A percentile compares a stretch with the other conserved stretches of the same genome.
phyloP scores from a whole-genome alignment of 92 coral and sea anemone genomes.

The Heliopora coerulea region DNA sequence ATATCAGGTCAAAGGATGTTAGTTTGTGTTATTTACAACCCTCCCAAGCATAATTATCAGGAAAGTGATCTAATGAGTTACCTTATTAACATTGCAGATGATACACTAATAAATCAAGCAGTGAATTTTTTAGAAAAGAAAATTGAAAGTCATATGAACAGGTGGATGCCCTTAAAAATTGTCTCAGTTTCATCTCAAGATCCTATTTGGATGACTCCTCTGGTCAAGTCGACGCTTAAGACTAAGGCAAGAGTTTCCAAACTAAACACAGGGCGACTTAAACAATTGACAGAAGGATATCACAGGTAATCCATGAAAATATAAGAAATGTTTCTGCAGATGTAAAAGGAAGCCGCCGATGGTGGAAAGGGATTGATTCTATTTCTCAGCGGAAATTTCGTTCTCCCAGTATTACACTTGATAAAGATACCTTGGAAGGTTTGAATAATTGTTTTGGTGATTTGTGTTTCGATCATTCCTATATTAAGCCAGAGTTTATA shows the following conservation, averaged over 20 bases:
- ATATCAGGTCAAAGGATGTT: too few relatives aligned
- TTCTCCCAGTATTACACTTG: conserved; percentile 14
- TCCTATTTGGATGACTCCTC: conserved; percentile 54
- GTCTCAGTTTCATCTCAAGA: conserved; percentile 45
- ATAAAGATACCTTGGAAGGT: neutral
- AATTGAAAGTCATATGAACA: conserved; percentile 39
- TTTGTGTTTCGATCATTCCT: conserved; percentile 7
- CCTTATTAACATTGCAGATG: conserved; percentile 44
- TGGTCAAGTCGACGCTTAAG: conserved; percentile 39
- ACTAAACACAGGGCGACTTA: neutral
- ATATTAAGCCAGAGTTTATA: too few relatives aligned
- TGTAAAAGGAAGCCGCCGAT: conserved; percentile 14
- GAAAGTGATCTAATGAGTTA: conserved; percentile 53
- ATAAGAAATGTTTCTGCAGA: conserved; percentile 5
- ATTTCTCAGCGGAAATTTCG: conserved; percentile 34
- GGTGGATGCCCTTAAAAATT: conserved; percentile 35
- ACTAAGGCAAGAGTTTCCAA: conserved; percentile 9
- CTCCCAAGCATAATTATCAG: conserved; percentile 51
- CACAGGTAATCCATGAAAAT: neutral
- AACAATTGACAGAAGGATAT: neutral
- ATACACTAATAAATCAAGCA: conserved; percentile 34
- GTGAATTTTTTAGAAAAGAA: conserved; percentile 42
- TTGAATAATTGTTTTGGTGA: conserved; percentile 6
- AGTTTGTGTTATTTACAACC: conserved; percentile 54
- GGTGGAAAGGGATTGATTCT: conserved; percentile 42